Conservation (phyloP, 2,797 vertebrate genomes). For the Heliangelus exortis region DNA sequence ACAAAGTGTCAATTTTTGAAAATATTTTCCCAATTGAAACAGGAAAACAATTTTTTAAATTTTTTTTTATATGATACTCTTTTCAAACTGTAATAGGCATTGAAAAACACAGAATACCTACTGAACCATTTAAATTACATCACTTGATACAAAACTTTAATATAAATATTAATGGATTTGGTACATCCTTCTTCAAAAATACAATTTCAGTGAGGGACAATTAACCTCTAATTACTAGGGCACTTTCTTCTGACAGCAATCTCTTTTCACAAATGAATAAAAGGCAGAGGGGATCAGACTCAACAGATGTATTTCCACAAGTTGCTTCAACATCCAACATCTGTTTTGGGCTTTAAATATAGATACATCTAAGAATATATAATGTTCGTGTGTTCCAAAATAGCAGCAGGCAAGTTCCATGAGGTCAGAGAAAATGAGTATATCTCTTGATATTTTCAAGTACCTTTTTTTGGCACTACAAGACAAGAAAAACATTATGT, state of each 20-base stretch:
- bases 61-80: not conserved
- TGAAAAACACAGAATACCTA: not conserved
- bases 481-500: slow-evolving; percentile 41
- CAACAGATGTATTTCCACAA: slow-evolving; percentile 31
- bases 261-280: not conserved
- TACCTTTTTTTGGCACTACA: slow-evolving; percentile 48
- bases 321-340: slow-evolving; percentile 31
- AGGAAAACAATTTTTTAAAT: not conserved
- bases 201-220: not conserved
- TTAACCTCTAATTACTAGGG: not conserved
- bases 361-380: slow-evolving; percentile 42
- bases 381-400: slow-evolving; percentile 49
- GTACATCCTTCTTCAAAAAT: not conserved
- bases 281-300: not conserved
- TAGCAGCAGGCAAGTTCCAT: slow-evolving; percentile 62
- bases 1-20: not conserved
- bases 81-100: not conserved
- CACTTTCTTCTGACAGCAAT: not conserved
- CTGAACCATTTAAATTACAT: not conserved
- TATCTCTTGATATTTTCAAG: slow-evolving; percentile 47
- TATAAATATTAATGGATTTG: not conserved
- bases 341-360: slow-evolving; percentile 59
- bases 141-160: not conserved
- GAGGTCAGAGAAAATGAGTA: slow-evolving; percentile 51
- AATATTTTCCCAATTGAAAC: not conserved